These are phyloP conservation scores for Chloroceryle aenea DNA, from an alignment of 2,113 vertebrate genomes.

Conservation along the genomic window DNA sequence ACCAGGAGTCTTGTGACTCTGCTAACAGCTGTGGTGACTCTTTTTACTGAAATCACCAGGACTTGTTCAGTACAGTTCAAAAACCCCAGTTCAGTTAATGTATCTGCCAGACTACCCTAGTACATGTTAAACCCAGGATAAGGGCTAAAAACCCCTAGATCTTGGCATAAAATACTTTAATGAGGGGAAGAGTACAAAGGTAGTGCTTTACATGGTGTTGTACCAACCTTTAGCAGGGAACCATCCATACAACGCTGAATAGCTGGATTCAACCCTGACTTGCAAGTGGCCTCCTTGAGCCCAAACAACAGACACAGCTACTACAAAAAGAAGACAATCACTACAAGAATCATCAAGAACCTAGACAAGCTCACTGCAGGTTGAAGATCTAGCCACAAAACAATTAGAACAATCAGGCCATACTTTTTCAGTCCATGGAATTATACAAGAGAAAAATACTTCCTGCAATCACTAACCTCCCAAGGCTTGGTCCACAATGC, in stretches of 20 bases:
- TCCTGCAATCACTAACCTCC: neutral
- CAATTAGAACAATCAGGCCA: neutral
- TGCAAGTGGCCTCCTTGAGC: neutral
- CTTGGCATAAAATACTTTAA: neutral
- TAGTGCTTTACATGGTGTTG: neutral
- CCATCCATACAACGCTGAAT: too few species aligned
- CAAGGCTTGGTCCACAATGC: neutral
- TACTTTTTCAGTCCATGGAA: neutral
- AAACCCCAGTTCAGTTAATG: neutral
- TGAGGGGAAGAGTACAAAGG: neutral
- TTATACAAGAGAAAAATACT: neutral
- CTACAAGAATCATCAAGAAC: neutral
- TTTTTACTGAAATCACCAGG: neutral
- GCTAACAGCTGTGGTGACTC: neutral
- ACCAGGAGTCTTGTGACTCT: neutral
- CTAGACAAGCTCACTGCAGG: neutral
- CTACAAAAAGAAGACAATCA: neutral
- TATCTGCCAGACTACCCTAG: neutral
- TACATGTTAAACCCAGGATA: neutral
- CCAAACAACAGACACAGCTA: neutral
- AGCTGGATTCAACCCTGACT: neutral
- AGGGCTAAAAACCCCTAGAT: neutral
- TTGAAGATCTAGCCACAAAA: neutral
- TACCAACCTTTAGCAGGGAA: neutral
- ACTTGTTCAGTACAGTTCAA: neutral